Evolutionary conservation across 2,888 invertebrate species (phyloP).

Genomic region (Ectobius pallidus): DNA sequence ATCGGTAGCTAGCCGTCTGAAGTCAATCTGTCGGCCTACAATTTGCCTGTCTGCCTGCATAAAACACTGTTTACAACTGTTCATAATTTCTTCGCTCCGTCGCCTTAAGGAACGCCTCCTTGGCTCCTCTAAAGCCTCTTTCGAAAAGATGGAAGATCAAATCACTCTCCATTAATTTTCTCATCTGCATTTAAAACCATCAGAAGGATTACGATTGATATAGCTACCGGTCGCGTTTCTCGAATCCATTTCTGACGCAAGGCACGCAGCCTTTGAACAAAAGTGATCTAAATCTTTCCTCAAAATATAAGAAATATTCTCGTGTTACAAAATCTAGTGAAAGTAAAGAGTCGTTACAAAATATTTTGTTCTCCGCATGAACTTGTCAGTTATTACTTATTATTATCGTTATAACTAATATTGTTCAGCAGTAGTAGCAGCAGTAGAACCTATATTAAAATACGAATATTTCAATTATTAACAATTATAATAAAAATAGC

Average conservation of each 20-base stretch:
- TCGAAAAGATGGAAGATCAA: neutral
- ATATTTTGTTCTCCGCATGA: too few relatives aligned
- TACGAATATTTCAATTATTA: too few relatives aligned
- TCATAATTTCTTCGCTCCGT: neutral
- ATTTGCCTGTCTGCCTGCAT: slow-evolving; percentile 4
- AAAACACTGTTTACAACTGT: neutral
- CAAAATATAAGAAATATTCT: too few relatives aligned
- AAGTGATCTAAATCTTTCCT: neutral
- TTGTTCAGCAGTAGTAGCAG: too few relatives aligned
- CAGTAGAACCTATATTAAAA: too few relatives aligned
- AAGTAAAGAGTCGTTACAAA: too few relatives aligned
- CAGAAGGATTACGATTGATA: neutral
- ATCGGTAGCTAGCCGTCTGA: neutral
- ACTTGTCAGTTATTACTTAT: too few relatives aligned
- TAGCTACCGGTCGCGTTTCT: neutral
- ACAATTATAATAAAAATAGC: too few relatives aligned
- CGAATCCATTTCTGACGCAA: neutral
- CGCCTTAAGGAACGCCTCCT: neutral
- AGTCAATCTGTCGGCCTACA: slow-evolving; percentile 3
- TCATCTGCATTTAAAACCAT: slow-evolving; percentile 6
- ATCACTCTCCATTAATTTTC: neutral
- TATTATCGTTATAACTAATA: too few relatives aligned
- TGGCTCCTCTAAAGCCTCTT: neutral
- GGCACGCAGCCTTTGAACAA: neutral
- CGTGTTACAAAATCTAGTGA: too few relatives aligned